phyloP scores from a whole-genome alignment of 2,113 vertebrate species.

The Scolopax mira region DNA sequence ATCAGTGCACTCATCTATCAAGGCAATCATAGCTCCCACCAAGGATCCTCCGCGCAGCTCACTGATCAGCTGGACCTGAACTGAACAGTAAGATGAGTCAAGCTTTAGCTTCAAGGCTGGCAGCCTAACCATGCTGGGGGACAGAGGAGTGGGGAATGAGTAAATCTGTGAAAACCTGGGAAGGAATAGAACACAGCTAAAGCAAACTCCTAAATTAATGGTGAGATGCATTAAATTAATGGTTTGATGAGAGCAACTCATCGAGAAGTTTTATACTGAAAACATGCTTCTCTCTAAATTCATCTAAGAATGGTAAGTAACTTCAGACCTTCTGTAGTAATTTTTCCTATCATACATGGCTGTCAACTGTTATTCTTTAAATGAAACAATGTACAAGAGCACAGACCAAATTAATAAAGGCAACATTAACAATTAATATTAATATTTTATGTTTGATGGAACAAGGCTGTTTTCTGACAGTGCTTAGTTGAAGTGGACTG shows the following conservation, averaged over 20 bases:
- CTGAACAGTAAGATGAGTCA: background rate
- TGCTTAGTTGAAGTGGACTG: background rate
- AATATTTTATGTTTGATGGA: background rate
- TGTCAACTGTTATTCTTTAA: background rate
- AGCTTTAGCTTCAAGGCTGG: background rate
- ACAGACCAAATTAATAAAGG: background rate
- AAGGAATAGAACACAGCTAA: background rate
- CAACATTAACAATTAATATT: background rate
- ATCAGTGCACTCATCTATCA: background rate
- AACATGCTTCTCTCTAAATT: background rate
- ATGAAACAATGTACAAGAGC: background rate
- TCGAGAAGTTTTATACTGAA: background rate
- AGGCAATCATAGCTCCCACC: background rate
- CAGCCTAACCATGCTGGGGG: background rate
- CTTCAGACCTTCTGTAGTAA: background rate
- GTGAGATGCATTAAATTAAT: too few species aligned
- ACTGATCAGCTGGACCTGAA: background rate
- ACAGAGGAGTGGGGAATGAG: rapidly evolving
- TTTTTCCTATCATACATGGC: background rate
- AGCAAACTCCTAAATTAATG: background rate
- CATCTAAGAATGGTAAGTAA: background rate
- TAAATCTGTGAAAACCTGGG: background rate
- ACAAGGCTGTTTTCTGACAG: background rate
- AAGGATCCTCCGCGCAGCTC: background rate
- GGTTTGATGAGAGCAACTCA: background rate